These are phyloP conservation scores for Phallusia fumigata DNA, from an alignment of 23 tunicate species.

Conservation along the genomic window DNA sequence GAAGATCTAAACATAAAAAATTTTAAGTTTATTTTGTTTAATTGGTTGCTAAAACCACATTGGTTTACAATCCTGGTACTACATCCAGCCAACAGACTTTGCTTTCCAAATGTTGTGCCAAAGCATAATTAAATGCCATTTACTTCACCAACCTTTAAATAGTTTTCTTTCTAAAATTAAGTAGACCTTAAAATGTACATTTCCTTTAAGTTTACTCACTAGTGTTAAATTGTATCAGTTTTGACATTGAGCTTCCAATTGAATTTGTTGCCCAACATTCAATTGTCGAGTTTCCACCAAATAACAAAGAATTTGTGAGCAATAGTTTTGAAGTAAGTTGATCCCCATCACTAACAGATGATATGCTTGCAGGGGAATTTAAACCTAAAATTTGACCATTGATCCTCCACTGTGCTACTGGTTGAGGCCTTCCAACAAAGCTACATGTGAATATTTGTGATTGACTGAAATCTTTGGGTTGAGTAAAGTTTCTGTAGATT, in stretches of 20 bases:
- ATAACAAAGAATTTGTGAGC: neutral
- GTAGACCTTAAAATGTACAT: neutral
- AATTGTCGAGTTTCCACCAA: neutral
- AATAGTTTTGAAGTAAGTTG: neutral
- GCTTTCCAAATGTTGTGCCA: too few relatives aligned
- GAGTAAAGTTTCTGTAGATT: neutral
- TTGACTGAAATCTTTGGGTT: neutral
- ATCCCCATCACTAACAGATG: neutral
- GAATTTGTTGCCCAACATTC: slow-evolving; percentile 12
- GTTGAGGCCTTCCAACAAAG: slow-evolving; percentile 12
- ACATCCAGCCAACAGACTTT: too few relatives aligned
- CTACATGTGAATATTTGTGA: neutral
- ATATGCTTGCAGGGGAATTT: neutral
- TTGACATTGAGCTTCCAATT: neutral
- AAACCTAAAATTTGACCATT: neutral
- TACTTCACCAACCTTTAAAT: too few relatives aligned
- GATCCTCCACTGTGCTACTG: neutral
- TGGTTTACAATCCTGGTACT: too few relatives aligned
- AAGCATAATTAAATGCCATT: too few relatives aligned
- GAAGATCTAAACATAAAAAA: neutral
- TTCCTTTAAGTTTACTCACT: neutral
- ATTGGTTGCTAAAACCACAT: too few relatives aligned
- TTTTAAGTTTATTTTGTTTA: too few relatives aligned
- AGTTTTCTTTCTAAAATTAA: too few relatives aligned
- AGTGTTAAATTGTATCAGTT: neutral